Base-by-base conservation (phyloP, 1,140 invertebrate genomes). In the Amphibalanus amphitrite region DNA sequence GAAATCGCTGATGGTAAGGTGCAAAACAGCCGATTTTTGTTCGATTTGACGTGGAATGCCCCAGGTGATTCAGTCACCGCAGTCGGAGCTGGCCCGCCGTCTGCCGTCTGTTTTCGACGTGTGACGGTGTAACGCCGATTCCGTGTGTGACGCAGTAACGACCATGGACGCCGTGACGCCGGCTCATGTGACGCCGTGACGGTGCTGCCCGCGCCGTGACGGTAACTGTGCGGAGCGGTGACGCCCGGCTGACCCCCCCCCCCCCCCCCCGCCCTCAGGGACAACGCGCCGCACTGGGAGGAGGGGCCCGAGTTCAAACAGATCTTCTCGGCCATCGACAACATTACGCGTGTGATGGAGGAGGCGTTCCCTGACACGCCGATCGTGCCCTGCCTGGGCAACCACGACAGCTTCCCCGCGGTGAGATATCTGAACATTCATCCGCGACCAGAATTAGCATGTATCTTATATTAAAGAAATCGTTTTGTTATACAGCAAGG, bases 361-460 rank as follows among this genome's bases (percentile, higher is more conserved):
- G 30, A 74, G 15, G 70, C 73, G 25, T 83, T 82, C 72, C 77
- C 77, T 15, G 77, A 79, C 40, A 76, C 75, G 4, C 70, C 78
- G 0, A 75, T 83, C 10, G 77, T 78, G 69, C 81, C 82, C 28
- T 79, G 79, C 3, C 76, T 83, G 28, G 82, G 82, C 29, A 82
- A 83, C 72, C 81, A 82, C 77, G 82, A 83, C 71, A 76, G 69
- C 72, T 79, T 74, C 74, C 82, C 75, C 23, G 71, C 77, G 74
- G 76, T 77, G 64, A 65, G 26, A n/a, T n/a, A 26, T 65, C 64
- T 59, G 47, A 59, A 59, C 25, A 25, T 25, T 25, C 13, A 59
- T 65, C 26, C 6, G 10, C 3, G 64, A 23, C 10, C 64, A 65
- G 8, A 15, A 6, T 65, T 23, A 15, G 4, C 26, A 23, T 65